Evolutionary conservation across 1,140 invertebrate species (phyloP).

Genomic region (Lineus longissimus): DNA sequence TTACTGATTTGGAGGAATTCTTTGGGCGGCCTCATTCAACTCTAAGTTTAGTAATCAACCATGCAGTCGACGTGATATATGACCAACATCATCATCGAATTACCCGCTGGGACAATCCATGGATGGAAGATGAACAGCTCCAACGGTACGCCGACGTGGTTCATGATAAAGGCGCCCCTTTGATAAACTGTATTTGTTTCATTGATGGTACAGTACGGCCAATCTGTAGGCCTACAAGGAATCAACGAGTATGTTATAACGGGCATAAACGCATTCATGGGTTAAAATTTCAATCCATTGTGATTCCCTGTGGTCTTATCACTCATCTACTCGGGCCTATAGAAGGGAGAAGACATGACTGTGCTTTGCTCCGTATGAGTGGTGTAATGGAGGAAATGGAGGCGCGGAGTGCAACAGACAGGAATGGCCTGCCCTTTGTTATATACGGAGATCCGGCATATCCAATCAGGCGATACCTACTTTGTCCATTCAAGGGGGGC

Average conservation of each 20-base stretch:
- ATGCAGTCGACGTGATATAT: no score
- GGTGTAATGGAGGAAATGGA: constrained; percentile 11
- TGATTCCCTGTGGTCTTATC: constrained; percentile 10
- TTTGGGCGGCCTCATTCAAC: no score
- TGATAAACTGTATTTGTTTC: no score
- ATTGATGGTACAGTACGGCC: constrained; percentile 10
- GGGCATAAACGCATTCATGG: constrained; percentile 12
- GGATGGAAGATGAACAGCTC: no score
- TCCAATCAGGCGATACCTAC: constrained; percentile 5
- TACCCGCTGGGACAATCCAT: no score
- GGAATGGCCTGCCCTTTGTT: neutral
- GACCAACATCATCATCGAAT: no score
- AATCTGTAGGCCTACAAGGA: constrained; percentile 1
- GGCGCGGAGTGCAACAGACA: neutral
- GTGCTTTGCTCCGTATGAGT: constrained; percentile 6
- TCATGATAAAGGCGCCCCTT: no score
- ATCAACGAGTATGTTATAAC: no score
- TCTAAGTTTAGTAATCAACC: no score
- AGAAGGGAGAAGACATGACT: constrained; percentile 13
- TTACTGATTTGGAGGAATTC: no score
- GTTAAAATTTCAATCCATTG: constrained; percentile 6
- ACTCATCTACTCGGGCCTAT: constrained; percentile 14
- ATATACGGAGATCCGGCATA: constrained; percentile 18
- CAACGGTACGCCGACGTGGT: no score
- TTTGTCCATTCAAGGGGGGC: constrained; percentile 6